Evolutionary conservation across 1,140 invertebrate species (phyloP).

Genomic region (Portunus trituberculatus): DNA sequence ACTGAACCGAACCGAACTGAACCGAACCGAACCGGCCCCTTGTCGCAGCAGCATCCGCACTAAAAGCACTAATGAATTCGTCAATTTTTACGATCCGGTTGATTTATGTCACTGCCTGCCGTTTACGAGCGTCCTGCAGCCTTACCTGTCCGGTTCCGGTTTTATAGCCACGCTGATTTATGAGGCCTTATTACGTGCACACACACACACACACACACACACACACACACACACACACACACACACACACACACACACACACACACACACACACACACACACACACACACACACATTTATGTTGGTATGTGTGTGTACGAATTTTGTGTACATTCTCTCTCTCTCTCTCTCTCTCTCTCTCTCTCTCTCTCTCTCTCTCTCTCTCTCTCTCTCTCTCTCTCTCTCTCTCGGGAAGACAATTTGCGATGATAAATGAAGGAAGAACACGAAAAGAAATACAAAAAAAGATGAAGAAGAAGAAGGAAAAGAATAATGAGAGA

Average conservation of each 20-base stretch:
- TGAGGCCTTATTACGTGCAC: slow-evolving; percentile 12
- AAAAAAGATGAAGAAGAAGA: background rate
- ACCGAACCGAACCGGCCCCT: too few species aligned
- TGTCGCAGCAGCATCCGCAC: background rate
- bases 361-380: slow-evolving; percentile 39
- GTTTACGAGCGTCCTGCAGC: background rate
- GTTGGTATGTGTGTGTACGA: background rate
- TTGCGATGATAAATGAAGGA: background rate
- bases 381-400: slow-evolving; percentile 33
- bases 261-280: slow-evolving; percentile 24
- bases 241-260: slow-evolving; percentile 37
- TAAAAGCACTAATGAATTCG: slow-evolving; percentile 46
- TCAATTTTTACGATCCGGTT: background rate
- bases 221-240: slow-evolving; percentile 52
- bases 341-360: slow-evolving; percentile 33
- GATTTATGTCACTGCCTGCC: slow-evolving; percentile 31
- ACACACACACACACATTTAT: background rate
- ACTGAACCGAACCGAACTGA: too few species aligned
- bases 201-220: slow-evolving; percentile 36
- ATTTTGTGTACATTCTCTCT: slow-evolving; percentile 28
- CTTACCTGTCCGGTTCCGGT: background rate
- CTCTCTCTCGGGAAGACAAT: background rate
- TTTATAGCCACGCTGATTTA: slow-evolving; percentile 40
- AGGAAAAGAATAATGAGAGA: background rate
- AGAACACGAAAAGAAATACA: background rate